These are phyloP conservation scores for Gymnocypris eckloni DNA, from an alignment of 2,797 vertebrate genomes.

Conservation along the genomic window DNA sequence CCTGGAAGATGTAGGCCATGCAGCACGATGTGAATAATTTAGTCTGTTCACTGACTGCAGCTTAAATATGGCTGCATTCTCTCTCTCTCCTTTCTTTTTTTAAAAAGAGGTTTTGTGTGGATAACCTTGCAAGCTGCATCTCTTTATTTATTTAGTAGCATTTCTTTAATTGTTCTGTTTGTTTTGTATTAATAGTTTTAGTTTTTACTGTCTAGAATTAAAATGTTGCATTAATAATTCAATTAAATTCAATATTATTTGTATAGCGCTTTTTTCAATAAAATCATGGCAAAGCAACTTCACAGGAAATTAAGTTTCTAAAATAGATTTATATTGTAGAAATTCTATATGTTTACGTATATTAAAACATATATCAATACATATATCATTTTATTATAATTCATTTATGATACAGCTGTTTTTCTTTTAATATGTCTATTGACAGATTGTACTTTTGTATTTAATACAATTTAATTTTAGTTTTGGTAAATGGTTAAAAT, in stretches of 20 bases:
- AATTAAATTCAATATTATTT: too few relatives aligned
- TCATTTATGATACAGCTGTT: background rate
- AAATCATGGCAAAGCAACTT: too few relatives aligned
- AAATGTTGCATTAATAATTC: background rate
- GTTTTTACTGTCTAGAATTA: background rate
- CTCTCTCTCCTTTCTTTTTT: background rate
- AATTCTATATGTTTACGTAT: too few relatives aligned
- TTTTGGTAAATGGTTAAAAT: background rate
- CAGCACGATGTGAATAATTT: slow-evolving; percentile 57
- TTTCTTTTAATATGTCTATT: background rate
- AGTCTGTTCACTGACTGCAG: slow-evolving; percentile 37
- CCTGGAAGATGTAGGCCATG: slow-evolving; percentile 49
- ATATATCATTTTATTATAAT: background rate
- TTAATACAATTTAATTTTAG: background rate
- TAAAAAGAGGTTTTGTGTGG: slow-evolving; percentile 2
- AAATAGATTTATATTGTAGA: too few relatives aligned
- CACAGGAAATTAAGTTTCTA: too few relatives aligned
- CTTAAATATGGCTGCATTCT: slow-evolving; percentile 29
- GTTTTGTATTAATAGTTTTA: background rate
- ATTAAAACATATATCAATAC: background rate
- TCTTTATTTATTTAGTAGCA: slow-evolving; percentile 20
- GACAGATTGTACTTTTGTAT: background rate
- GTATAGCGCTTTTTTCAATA: too few relatives aligned
- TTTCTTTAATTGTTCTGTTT: slow-evolving; percentile 8
- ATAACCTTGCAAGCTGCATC: slow-evolving; percentile 12